Conservation (phyloP, 2,113 vertebrate genomes). For the Bombycilla garrulus region DNA sequence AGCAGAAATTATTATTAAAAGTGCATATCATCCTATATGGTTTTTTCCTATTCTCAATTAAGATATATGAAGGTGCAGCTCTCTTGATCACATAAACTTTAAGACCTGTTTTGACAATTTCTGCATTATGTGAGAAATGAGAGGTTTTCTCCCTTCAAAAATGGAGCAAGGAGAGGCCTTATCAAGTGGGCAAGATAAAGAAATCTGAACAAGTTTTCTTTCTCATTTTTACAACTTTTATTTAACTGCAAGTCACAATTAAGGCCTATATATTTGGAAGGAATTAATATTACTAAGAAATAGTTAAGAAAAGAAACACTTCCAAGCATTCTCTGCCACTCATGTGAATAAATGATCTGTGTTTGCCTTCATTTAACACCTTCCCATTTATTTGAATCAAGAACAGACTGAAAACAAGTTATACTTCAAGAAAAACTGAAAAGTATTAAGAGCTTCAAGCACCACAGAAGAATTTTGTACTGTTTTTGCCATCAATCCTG, state of each 20-base stretch:
- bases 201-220: background rate
- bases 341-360: background rate
- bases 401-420: background rate
- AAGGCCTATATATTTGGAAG: background rate
- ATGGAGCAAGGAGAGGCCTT: background rate
- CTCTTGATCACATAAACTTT: background rate
- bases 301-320: background rate
- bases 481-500: slow-evolving; percentile 4
- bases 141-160: background rate
- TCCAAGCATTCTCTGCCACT: background rate
- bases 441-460: slow-evolving; percentile 27
- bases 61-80: background rate
- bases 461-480: slow-evolving; percentile 47
- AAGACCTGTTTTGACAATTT: background rate
- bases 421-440: background rate
- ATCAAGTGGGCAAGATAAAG: background rate
- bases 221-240: background rate
- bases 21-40: fast-evolving
- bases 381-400: background rate
- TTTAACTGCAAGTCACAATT: background rate
- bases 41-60: background rate
- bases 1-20: background rate
- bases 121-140: background rate
- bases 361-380: background rate
- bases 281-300: background rate